These are phyloP conservation scores for Bungarus multicinctus DNA, from an alignment of 2,113 vertebrate species.

Conservation along the genomic window DNA sequence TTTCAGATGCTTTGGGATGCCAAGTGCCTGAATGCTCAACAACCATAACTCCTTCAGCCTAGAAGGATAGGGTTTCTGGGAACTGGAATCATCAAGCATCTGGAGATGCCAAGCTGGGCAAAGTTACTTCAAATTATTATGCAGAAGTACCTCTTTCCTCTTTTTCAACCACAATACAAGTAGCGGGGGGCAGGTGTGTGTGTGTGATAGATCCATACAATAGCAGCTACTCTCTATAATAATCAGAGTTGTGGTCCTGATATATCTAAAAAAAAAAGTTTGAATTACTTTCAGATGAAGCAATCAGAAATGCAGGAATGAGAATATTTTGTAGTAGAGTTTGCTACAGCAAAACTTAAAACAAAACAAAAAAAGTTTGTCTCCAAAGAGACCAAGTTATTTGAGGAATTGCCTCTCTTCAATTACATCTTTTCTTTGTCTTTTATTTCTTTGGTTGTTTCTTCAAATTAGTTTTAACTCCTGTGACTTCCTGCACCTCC, in stretches of 20 bases:
- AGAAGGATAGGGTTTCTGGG: not conserved
- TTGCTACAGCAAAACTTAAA: not conserved
- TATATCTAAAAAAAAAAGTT: not conserved
- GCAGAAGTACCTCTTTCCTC: not conserved
- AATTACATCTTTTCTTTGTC: not conserved
- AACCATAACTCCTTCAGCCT: not conserved
- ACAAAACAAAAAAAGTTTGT: not conserved
- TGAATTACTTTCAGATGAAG: not conserved
- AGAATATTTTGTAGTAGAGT: not conserved
- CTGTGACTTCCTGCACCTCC: not conserved
- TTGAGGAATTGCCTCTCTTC: not conserved
- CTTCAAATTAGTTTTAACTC: not conserved
- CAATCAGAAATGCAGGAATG: not conserved
- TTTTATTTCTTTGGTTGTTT: not conserved
- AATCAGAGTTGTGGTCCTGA: not conserved
- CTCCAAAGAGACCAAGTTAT: not conserved
- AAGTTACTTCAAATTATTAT: not conserved
- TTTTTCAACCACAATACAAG: not conserved
- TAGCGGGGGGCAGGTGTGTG: no score
- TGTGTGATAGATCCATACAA: not conserved
- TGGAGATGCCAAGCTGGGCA: not conserved
- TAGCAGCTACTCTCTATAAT: not conserved
- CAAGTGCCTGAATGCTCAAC: not conserved
- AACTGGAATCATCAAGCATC: not conserved
- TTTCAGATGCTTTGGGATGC: not conserved